Conservation (phyloP, 2,797 vertebrate genomes). For the Siniperca undulata region DNA sequence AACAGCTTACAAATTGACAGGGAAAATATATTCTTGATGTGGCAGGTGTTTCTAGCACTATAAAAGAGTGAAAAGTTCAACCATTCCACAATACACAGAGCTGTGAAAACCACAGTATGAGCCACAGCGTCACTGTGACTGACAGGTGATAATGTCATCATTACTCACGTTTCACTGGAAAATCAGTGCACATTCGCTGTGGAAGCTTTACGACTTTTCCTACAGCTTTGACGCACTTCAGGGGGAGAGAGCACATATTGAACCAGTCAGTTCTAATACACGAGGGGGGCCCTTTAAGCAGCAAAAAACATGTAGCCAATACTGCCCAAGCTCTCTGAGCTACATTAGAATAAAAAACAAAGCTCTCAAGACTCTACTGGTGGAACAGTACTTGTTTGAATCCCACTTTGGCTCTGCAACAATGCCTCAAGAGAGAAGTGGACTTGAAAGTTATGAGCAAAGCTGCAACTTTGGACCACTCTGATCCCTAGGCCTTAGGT, state of each 20-base stretch:
- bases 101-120: slow-evolving; percentile 44
- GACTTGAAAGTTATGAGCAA: slow-evolving; percentile 34
- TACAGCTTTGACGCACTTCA: slow-evolving; percentile 51
- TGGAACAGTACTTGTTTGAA: slow-evolving; percentile 32
- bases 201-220: slow-evolving; percentile 58
- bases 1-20: slow-evolving; percentile 20
- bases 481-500: slow-evolving; percentile 30
- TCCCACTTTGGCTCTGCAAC: slow-evolving; percentile 24
- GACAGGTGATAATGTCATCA: slow-evolving; percentile 63
- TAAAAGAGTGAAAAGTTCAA: slow-evolving; percentile 49
- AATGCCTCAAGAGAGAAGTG: slow-evolving; percentile 2
- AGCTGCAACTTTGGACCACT: slow-evolving; percentile 45
- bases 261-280: slow-evolving; percentile 52
- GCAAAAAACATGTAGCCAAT: slow-evolving; percentile 31
- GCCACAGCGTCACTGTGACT: slow-evolving; percentile 25
- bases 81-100: neutral
- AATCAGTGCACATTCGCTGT: slow-evolving; percentile 45
- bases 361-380: slow-evolving; percentile 7
- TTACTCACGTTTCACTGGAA: slow-evolving; percentile 61
- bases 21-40: slow-evolving; percentile 31
- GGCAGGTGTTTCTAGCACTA: slow-evolving; percentile 50
- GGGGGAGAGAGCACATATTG: slow-evolving; percentile 51
- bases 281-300: slow-evolving; percentile 29
- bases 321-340: slow-evolving; percentile 30
- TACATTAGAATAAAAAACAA: slow-evolving; percentile 38